phyloP scores from a whole-genome alignment of 2,797 vertebrate species.

The Luscinia megarhynchos region DNA sequence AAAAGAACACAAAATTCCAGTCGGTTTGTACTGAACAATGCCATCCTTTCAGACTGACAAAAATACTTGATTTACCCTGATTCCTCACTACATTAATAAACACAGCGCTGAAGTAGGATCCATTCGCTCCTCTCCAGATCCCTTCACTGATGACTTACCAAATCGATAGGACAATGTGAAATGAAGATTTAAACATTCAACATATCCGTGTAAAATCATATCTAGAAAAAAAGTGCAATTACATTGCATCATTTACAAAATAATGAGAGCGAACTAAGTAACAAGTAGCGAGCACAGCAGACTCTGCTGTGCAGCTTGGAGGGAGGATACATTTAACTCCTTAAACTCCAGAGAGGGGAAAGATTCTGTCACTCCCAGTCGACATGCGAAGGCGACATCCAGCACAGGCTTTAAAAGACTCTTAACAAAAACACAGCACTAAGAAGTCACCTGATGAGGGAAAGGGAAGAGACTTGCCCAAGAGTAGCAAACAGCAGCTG shows the following conservation, averaged over 20 bases:
- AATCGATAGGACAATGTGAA: accelerated
- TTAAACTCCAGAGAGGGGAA: background rate
- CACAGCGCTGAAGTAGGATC: background rate
- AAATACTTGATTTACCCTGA: background rate
- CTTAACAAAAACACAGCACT: accelerated
- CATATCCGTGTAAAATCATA: accelerated
- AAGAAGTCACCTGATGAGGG: background rate
- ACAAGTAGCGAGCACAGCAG: background rate
- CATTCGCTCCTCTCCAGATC: background rate
- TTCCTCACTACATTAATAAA: background rate
- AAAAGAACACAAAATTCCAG: background rate
- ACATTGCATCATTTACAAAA: background rate
- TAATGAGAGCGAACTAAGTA: background rate
- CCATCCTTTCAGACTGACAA: background rate
- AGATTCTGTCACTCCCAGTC: background rate
- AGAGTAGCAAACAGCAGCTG: background rate
- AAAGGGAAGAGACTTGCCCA: accelerated
- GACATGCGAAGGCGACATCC: background rate
- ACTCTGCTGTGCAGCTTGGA: background rate
- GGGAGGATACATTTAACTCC: background rate
- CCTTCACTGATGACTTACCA: background rate
- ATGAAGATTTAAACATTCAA: background rate
- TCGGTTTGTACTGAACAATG: background rate
- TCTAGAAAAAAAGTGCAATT: background rate
- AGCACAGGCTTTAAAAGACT: background rate